Evolutionary conservation across 2,113 vertebrate genomes (phyloP).

Genomic region (Barbus barbus): DNA sequence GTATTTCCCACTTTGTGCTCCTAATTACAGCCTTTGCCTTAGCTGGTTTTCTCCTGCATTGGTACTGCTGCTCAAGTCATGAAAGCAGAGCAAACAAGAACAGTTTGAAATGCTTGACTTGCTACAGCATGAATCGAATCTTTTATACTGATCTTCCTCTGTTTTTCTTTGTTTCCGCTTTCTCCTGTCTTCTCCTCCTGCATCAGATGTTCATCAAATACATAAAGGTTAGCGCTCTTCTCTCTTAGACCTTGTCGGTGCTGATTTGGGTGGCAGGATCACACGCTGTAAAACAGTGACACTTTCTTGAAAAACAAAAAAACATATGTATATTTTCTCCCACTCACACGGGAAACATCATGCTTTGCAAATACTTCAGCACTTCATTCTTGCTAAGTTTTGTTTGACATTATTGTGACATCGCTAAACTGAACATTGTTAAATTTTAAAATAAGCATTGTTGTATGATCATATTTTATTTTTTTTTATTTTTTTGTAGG

Average conservation of each 20-base stretch:
- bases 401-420: neutral
- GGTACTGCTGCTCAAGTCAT: constrained; percentile 1
- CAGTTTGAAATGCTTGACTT: constrained; percentile 68
- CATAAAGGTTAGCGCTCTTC: constrained; percentile 98
- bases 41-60: constrained; percentile 18
- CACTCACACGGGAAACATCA: neutral
- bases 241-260: constrained; percentile 73
- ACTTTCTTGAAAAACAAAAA: too few relatives aligned
- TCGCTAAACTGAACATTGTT: neutral
- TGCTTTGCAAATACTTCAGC: constrained; percentile 47
- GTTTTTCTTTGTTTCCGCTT: constrained; percentile 76
- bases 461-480: neutral
- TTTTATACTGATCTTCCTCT: constrained; percentile 83
- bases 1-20: constrained; percentile 6
- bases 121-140: constrained; percentile 84
- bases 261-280: constrained; percentile 58
- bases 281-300: constrained; percentile 64
- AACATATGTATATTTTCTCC: neutral
- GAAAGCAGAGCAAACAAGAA: constrained; percentile 43
- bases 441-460: neutral
- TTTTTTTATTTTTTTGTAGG: constrained; percentile 73
- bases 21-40: constrained; percentile 14
- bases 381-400: constrained; percentile 46
- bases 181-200: constrained; percentile 81
- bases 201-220: constrained; percentile 99